Conservation (phyloP, 2,113 vertebrate genomes). For the Naja naja region DNA sequence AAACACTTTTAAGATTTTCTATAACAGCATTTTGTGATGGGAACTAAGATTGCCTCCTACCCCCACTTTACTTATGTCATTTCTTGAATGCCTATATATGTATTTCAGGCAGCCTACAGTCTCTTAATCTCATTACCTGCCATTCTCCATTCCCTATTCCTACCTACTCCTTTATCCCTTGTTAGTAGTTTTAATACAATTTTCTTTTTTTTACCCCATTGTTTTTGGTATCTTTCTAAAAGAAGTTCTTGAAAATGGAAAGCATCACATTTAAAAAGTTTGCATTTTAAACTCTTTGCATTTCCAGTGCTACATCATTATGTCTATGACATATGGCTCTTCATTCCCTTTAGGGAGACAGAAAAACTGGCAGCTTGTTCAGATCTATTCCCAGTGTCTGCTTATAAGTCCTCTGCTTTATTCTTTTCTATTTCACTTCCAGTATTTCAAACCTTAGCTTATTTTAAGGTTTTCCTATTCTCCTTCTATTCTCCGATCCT, state of each 20-base stretch:
- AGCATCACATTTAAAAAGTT: slow-evolving; percentile 52
- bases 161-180: not conserved
- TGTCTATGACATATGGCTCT: slow-evolving; percentile 23
- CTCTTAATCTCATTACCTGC: not conserved
- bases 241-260: slow-evolving; percentile 50
- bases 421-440: slow-evolving; percentile 23
- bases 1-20: not conserved
- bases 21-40: not conserved
- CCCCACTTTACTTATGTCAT: not conserved
- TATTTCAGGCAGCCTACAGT: not conserved
- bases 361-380: slow-evolving; percentile 9
- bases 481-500: not conserved
- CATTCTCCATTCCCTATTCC: not conserved
- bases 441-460: slow-evolving; percentile 40
- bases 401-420: slow-evolving; percentile 24
- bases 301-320: slow-evolving; percentile 56
- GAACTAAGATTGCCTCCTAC: not conserved
- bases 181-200: slow-evolving; percentile 27
- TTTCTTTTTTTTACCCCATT: slow-evolving; percentile 1
- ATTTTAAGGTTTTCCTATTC: slow-evolving; percentile 26
- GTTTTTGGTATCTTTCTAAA: not conserved
- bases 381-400: not conserved
- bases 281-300: slow-evolving; percentile 30
- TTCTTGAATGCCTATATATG: not conserved
- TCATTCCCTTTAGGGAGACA: not conserved